Base-by-base conservation (phyloP, 2,797 vertebrate species). In the Cyprinodon diabolis region DNA sequence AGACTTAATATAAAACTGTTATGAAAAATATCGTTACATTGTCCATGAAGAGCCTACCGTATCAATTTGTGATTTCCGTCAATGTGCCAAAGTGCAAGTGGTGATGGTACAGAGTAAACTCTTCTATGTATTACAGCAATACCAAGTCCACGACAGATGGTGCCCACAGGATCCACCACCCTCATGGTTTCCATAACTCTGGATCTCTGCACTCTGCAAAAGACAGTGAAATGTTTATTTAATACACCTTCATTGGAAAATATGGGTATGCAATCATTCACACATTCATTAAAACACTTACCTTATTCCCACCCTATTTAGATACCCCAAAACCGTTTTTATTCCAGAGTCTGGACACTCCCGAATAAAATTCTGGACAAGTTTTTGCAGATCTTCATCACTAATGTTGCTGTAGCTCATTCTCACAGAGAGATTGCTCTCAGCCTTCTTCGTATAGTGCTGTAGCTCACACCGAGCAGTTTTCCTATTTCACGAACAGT, bases 111-210 rank as follows among this genome's bases (percentile, higher is more conserved):
- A 66, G 76, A 72, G 76, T 77, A 72, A 51, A 52, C 43, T 73
- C 76, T 78, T 73, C 76, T 69, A 23, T 66, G 63, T 54, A 78
- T 78, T 30, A 73, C 56, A 51, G 56, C 69, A 19, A 78, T 78
- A 51, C 62, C 76, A 73, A 73, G 47, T 25, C 66, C 66, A 72
- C 37, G 63, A 78, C 65, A 78, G 21, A 78, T 52, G 54, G 76
- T 72, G 37, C 76, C 56, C 17, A 78, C 23, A 43, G 71, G 76
- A 73, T 73, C 70, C 37, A 78, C 56, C 9, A 67, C 37, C 54
- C 65, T 67, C 65, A 67, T 49, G 25, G 65, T 67, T 49, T 67
- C 65, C 45, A 49, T 15, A 6, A 65, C 62, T 65, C 40, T 65
- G 62, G 40, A 65, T 65, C 40, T 17, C 62, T 65, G 62, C 4